A percentile compares a stretch with the other conserved stretches of the same genome.
Conservation (phyloP, 2,797 vertebrate species). For the Rhinoraja longicauda region DNA sequence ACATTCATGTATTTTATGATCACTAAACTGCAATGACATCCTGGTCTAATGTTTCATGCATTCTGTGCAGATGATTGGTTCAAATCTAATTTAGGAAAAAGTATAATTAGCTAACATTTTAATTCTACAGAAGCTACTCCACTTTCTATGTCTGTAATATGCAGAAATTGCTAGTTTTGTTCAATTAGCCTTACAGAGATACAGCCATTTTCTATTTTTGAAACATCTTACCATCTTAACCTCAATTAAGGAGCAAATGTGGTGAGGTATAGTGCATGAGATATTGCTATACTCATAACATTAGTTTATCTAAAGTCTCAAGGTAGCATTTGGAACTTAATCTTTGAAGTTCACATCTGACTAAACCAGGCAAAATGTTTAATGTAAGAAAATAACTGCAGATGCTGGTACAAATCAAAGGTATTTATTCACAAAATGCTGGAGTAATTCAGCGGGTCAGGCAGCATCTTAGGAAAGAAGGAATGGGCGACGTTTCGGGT, state of each 20-base stretch:
- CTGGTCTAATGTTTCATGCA: neutral
- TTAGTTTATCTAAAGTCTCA: neutral
- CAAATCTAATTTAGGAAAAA: neutral
- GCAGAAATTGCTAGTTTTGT: neutral
- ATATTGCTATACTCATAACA: neutral
- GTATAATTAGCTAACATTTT: neutral
- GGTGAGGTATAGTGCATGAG: neutral
- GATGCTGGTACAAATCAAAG: no score
- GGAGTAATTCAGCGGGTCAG: no score
- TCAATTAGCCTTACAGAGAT: neutral
- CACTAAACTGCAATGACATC: neutral
- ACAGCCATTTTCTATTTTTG: neutral
- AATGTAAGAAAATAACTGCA: no score
- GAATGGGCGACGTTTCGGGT: no score
- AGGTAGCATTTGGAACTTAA: neutral
- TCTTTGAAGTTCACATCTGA: neutral
- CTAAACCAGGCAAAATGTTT: neutral
- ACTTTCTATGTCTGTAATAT: neutral
- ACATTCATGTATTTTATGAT: neutral
- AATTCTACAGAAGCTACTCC: neutral
- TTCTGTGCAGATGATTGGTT: neutral
- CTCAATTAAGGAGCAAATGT: neutral
- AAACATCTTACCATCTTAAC: neutral
- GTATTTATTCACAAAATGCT: no score
- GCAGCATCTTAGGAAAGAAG: no score